Conservation (phyloP, 1,140 invertebrate genomes). For the Luehdorfia chinensis region DNA sequence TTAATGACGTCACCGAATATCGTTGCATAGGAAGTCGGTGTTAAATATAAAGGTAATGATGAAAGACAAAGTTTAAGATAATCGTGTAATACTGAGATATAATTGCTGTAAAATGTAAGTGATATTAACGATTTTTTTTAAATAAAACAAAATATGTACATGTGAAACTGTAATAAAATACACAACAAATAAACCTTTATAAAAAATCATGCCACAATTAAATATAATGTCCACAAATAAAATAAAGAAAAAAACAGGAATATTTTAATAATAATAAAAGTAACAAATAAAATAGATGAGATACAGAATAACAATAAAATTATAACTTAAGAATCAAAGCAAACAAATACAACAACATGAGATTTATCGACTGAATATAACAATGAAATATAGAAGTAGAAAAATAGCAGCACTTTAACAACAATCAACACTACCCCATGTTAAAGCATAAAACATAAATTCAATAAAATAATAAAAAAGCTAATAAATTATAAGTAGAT, state of each 20-base stretch:
- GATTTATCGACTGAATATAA: constrained; percentile 3
- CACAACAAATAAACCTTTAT: constrained; percentile 11
- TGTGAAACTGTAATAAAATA: constrained; percentile 15
- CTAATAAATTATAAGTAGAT: constrained; percentile 18
- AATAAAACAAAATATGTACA: constrained; percentile 15
- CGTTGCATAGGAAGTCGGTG: no score
- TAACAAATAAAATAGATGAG: constrained; percentile 21
- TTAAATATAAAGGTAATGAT: no score
- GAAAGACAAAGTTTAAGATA: no score
- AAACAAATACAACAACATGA: neutral
- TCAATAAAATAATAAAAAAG: constrained; percentile 16
- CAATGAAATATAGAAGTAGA: neutral
- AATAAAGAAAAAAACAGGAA: constrained; percentile 11
- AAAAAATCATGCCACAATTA: constrained; percentile 15
- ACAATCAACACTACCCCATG: neutral
- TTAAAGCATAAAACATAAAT: constrained; percentile 1
- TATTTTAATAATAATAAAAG: constrained; percentile 22
- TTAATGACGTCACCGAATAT: neutral
- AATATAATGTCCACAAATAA: constrained; percentile 5
- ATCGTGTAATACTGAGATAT: neutral
- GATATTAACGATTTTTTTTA: no score
- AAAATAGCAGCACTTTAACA: neutral
- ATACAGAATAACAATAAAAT: constrained; percentile 19
- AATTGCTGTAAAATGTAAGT: no score
- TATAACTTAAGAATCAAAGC: constrained; percentile 14